Evolutionary conservation across 2,888 invertebrate genomes (phyloP).

Genomic region (Kryphioiulus occultus): DNA sequence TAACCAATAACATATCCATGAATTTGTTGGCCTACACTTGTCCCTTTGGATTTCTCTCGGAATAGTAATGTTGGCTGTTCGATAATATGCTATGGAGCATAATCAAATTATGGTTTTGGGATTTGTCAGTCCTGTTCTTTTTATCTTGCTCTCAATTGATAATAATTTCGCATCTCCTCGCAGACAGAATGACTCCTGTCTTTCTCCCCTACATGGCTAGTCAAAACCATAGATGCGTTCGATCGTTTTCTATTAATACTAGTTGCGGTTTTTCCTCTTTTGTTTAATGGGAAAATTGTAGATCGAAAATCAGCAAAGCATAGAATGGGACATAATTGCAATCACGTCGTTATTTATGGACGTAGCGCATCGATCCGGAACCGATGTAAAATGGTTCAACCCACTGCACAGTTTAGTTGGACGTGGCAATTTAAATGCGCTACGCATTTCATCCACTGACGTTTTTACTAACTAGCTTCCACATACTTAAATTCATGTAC

Average conservation of each 20-base stretch:
- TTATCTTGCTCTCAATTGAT: background rate
- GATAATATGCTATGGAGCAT: background rate
- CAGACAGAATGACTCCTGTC: background rate
- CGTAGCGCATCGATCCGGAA: background rate
- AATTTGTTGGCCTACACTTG: background rate
- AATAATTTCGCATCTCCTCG: background rate
- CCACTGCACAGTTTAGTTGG: background rate
- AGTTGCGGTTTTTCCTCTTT: conserved; percentile 35
- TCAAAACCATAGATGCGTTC: background rate
- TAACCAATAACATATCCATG: background rate
- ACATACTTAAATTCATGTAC: no score
- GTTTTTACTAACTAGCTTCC: no score
- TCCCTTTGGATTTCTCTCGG: background rate
- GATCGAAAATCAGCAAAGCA: conserved; percentile 21
- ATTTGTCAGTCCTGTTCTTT: background rate
- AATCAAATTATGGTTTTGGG: background rate
- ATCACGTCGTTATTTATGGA: conserved; percentile 13
- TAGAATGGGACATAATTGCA: background rate
- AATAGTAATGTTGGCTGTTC: background rate
- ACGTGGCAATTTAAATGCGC: no score
- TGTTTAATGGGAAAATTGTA: conserved; percentile 22
- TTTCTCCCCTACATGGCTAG: background rate
- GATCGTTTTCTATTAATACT: background rate
- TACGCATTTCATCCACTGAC: no score
- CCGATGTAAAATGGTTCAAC: background rate